Percentiles rank a stretch among this genome's conserved stretches.
Conservation (phyloP, 2,888 invertebrate genomes). For the Thymelicus lineola region DNA sequence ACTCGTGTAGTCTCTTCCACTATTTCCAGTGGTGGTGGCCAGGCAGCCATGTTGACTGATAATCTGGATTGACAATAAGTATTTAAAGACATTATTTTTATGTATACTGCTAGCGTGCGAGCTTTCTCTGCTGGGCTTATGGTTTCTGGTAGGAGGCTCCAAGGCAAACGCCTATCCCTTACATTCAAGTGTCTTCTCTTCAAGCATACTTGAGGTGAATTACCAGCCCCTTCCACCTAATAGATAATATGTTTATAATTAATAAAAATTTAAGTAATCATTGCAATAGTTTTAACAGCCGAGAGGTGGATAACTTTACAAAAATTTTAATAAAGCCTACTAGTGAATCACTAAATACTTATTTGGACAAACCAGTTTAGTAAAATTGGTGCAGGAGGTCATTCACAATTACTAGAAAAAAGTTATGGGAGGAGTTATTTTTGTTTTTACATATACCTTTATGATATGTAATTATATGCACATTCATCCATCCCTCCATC, state of each 20-base stretch:
- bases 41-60: constrained; percentile 65
- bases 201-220: constrained; percentile 57
- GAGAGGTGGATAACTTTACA: too few relatives aligned
- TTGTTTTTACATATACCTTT: too few relatives aligned
- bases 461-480: too few relatives aligned
- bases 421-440: too few relatives aligned
- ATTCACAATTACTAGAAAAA: too few relatives aligned
- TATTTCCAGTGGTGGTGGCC: constrained; percentile 77
- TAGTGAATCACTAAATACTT: too few relatives aligned
- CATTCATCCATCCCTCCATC: too few relatives aligned
- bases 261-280: too few relatives aligned
- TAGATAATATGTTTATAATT: not conserved
- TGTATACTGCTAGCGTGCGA: constrained; percentile 71
- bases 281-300: too few relatives aligned
- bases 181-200: constrained; percentile 73
- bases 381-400: too few relatives aligned
- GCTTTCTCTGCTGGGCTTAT: constrained; percentile 73
- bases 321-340: too few relatives aligned
- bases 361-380: too few relatives aligned
- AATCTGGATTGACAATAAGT: constrained; percentile 72
- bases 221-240: constrained; percentile 54
- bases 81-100: constrained; percentile 76
- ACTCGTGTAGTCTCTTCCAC: constrained; percentile 70
- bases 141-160: constrained; percentile 70
- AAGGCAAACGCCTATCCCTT: constrained; percentile 75